Conservation (phyloP, 2,113 vertebrate genomes). For the Xyrauchen texanus region DNA sequence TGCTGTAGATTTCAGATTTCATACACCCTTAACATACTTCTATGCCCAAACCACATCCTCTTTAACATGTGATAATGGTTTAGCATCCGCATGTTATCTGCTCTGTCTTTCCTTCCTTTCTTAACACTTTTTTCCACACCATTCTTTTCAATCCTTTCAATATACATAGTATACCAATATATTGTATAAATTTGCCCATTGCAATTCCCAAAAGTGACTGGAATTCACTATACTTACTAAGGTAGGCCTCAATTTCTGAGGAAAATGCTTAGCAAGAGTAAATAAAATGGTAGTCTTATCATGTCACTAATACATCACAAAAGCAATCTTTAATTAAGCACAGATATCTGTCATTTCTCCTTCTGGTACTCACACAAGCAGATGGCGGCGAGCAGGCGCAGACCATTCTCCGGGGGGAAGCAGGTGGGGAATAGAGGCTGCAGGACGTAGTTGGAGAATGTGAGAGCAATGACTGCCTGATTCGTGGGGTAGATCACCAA, state of each 20-base stretch:
- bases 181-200: no score
- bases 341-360: neutral
- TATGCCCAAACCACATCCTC: neutral
- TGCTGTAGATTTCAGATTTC: no score
- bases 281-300: no score
- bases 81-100: no score
- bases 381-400: constrained; percentile 84
- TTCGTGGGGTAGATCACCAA: constrained; percentile 94
- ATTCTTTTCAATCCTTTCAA: no score
- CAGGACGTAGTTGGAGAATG: constrained; percentile 92
- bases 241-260: no score
- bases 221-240: no score
- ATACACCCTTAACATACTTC: neutral
- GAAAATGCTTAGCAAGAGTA: no score
- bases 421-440: constrained; percentile 89
- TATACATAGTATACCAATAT: no score
- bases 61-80: neutral
- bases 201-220: no score
- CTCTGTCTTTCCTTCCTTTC: neutral
- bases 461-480: constrained; percentile 91
- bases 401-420: constrained; percentile 83
- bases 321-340: neutral
- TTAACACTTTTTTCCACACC: no score
- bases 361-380: constrained; percentile 83
- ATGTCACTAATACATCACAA: neutral